Conservation (phyloP, 2,113 vertebrate genomes). For the Setophaga coronata region DNA sequence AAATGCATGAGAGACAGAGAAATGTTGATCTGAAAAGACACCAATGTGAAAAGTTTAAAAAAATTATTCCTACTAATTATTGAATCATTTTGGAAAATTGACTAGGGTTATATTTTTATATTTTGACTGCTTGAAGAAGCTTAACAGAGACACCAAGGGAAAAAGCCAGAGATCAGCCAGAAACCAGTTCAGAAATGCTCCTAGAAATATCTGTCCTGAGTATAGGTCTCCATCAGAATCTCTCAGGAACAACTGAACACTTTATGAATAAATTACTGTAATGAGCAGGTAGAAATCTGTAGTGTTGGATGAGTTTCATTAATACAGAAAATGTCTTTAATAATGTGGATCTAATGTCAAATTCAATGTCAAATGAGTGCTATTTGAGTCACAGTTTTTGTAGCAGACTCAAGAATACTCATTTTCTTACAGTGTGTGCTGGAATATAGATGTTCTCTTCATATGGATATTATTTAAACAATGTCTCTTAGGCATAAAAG, state of each 20-base stretch:
- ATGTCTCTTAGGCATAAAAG: not conserved
- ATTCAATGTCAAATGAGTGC: not conserved
- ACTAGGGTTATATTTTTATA: not conserved
- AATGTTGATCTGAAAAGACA: not conserved
- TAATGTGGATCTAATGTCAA: not conserved
- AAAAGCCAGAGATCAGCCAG: not conserved
- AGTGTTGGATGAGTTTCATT: not conserved
- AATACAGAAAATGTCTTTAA: not conserved
- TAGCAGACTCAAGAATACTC: not conserved
- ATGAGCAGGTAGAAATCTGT: not conserved
- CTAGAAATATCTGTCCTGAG: not conserved
- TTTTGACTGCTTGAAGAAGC: not conserved
- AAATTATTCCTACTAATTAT: not conserved
- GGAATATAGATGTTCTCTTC: not conserved
- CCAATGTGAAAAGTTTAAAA: not conserved
- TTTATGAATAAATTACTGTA: conserved; percentile 19
- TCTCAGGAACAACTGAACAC: not conserved
- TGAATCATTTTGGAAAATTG: not conserved
- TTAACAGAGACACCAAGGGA: not conserved
- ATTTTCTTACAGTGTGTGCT: not conserved
- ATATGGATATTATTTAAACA: not conserved
- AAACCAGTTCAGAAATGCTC: not conserved
- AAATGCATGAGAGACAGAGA: not conserved
- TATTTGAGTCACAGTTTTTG: not conserved
- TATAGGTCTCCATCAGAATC: not conserved